Evolutionary conservation across 2,888 invertebrate species (phyloP).

Genomic region (Pyrrhosoma nymphula): DNA sequence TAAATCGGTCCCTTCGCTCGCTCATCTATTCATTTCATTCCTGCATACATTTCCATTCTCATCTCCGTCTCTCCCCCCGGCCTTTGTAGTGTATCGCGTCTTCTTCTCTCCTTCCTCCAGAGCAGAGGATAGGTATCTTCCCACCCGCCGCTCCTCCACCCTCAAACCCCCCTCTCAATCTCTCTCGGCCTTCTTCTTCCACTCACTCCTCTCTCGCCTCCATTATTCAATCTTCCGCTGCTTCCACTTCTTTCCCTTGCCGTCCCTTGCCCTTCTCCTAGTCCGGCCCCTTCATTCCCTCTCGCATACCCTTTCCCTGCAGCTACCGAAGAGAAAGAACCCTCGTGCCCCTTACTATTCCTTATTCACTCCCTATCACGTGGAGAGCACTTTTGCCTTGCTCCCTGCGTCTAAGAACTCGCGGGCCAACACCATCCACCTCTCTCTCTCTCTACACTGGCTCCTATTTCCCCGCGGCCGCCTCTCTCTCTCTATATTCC

Average conservation of each 20-base stretch:
- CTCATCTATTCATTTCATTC: constrained; percentile 4
- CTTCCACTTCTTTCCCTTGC: neutral
- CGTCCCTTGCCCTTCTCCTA: neutral
- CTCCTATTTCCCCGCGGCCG: neutral
- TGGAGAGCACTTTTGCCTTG: neutral
- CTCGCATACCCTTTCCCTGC: neutral
- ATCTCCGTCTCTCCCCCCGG: neutral
- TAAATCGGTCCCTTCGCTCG: neutral
- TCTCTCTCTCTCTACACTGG: neutral
- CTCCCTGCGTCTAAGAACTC: neutral
- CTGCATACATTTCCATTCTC: constrained; percentile 14
- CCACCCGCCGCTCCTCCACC: neutral
- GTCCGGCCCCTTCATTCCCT: neutral
- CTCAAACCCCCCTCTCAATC: neutral
- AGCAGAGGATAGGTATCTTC: neutral
- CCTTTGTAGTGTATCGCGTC: neutral
- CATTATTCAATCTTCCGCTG: neutral
- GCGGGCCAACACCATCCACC: neutral
- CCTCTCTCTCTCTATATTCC: neutral
- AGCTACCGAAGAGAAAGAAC: neutral
- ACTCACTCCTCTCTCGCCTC: neutral
- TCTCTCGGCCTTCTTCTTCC: neutral
- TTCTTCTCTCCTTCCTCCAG: neutral
- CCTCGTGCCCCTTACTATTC: constrained; percentile 2
- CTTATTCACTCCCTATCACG: constrained; percentile 38